phyloP scores from a whole-genome alignment of 1,140 invertebrate genomes.

The Polypedilum pembai region DNA sequence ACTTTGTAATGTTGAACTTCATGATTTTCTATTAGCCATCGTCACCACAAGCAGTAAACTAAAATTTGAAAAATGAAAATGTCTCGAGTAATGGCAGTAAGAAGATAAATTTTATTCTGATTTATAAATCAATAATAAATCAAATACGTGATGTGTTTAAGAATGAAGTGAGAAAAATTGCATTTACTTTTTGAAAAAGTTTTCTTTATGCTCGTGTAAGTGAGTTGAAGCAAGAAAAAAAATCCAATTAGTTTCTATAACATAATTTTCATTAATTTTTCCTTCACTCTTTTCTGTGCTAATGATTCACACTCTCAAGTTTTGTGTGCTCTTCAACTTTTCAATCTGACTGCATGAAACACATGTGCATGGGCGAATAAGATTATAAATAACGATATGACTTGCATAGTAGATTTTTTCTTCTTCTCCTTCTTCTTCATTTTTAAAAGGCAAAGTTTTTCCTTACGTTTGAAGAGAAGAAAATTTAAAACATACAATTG shows the following conservation, averaged over 20 bases:
- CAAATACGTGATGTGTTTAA: conserved; percentile 27
- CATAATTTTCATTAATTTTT: conserved; percentile 9
- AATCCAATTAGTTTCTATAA: conserved; percentile 15
- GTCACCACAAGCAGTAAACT: too few species aligned
- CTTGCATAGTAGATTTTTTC: too few species aligned
- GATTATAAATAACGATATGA: too few species aligned
- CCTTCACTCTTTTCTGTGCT: background rate
- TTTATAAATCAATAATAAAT: conserved; percentile 29
- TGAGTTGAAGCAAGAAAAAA: background rate
- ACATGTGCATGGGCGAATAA: too few species aligned
- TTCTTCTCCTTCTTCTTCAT: too few species aligned
- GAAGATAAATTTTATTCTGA: background rate
- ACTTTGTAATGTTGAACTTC: too few species aligned
- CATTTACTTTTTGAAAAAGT: background rate
- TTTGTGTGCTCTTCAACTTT: conserved; percentile 13
- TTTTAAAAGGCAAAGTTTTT: too few species aligned
- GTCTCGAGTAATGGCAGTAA: background rate
- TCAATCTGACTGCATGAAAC: conserved; percentile 5
- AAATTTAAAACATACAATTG: too few species aligned
- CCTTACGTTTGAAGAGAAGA: too few species aligned
- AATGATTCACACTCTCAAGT: background rate
- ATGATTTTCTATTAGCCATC: too few species aligned
- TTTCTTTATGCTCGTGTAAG: background rate
- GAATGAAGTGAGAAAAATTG: conserved; percentile 5
- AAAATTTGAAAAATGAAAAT: background rate